Conservation (phyloP, 2,888 invertebrate species). For the Watsonalla cultraria region DNA sequence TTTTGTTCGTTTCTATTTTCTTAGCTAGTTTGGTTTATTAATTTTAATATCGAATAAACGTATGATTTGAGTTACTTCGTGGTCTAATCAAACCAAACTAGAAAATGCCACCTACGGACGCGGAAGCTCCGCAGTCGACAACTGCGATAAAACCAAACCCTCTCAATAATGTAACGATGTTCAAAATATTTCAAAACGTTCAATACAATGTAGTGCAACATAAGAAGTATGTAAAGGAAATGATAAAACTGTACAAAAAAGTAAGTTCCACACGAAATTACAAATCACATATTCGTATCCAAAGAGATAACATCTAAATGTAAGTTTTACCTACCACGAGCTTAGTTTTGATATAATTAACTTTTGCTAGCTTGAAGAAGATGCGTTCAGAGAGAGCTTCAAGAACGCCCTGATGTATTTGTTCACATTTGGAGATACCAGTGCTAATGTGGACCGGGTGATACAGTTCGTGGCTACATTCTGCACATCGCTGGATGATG, state of each 20-base stretch:
- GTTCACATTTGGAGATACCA: constrained; percentile 82
- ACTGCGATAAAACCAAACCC: constrained; percentile 53
- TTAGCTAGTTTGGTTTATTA: too few relatives aligned
- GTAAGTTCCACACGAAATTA: constrained; percentile 50
- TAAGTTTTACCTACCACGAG: not conserved
- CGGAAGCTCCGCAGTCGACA: constrained; percentile 33
- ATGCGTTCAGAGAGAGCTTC: constrained; percentile 81
- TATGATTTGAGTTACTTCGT: too few relatives aligned
- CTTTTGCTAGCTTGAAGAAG: constrained; percentile 56
- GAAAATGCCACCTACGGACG: constrained; percentile 51
- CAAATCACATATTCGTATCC: too few relatives aligned
- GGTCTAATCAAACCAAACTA: not conserved
- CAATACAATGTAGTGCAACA: constrained; percentile 83
- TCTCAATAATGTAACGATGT: constrained; percentile 63
- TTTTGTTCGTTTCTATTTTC: too few relatives aligned
- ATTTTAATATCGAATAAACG: too few relatives aligned
- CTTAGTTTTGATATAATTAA: constrained; percentile 1
- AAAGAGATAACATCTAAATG: not conserved
- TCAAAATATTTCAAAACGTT: constrained; percentile 80
- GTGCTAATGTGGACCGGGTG: constrained; percentile 82
- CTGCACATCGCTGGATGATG: constrained; percentile 79
- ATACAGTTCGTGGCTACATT: constrained; percentile 86
- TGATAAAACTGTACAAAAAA: constrained; percentile 80
- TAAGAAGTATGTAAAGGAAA: constrained; percentile 80
- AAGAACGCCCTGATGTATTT: constrained; percentile 81